Conservation (phyloP, 2,888 invertebrate species). For the Caenorhabditis drosophilae region DNA sequence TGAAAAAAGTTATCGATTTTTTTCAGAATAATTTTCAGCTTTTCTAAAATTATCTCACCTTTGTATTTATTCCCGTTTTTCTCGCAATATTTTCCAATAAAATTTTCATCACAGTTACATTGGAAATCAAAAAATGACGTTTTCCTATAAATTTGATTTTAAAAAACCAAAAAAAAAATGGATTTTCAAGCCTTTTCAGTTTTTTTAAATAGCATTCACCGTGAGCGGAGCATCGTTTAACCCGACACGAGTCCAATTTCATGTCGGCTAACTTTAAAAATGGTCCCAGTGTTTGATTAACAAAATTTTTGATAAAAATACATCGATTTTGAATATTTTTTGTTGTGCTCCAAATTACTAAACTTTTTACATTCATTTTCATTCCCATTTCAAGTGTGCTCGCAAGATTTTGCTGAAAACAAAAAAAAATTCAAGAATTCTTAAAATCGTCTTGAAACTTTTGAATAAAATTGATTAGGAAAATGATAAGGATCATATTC, state of each 20-base stretch:
- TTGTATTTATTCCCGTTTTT: too few species aligned
- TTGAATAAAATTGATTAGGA: conserved; percentile 34
- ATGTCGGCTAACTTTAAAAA: conserved; percentile 14
- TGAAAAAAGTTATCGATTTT: too few species aligned
- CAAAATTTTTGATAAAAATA: conserved; percentile 28
- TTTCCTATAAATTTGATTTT: too few species aligned
- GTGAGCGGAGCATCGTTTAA: conserved; percentile 9
- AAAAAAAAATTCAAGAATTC: background rate
- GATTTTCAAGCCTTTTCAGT: background rate
- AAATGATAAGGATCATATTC: conserved; percentile 57
- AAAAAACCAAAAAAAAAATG: too few species aligned
- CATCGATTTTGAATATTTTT: conserved; percentile 43
- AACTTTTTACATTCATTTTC: conserved; percentile 49
- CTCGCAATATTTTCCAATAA: too few species aligned
- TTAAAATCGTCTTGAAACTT: too few species aligned
- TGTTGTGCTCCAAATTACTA: conserved; percentile 56
- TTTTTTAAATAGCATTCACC: conserved; percentile 29
- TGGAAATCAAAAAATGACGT: conserved; percentile 14
- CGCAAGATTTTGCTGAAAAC: conserved; percentile 49
- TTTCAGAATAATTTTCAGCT: too few species aligned
- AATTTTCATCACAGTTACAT: conserved; percentile 26
- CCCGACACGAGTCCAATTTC: conserved; percentile 23
- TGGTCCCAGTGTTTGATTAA: conserved; percentile 40
- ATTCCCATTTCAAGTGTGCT: conserved; percentile 49
- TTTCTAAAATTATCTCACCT: too few species aligned